Evolutionary conservation across 2,888 invertebrate genomes (phyloP), one percentile per base, ranked within the genome.

Genomic region (Sminthurinus aureus): DNA sequence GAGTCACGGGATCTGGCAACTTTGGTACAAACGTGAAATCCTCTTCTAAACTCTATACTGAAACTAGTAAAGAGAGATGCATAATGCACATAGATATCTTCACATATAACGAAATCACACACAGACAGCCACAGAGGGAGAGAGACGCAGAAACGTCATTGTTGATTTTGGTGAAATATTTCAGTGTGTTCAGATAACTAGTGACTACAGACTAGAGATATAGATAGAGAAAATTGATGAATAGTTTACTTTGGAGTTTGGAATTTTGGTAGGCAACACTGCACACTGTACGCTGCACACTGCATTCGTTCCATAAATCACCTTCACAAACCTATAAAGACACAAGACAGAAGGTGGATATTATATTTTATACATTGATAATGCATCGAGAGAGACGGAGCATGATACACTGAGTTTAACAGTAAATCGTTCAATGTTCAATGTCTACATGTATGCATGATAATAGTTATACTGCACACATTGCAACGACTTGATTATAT

Each of bases 291-390:
- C n/a, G 20, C 22, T 71, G 6, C 22, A 76, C 11, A 52, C 52
- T 38, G 38, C 71, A 71, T 71, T 71, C 71, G 1, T 24, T 26
- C 71, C 24, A 71, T 24, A 75, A 75, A n/a, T 75, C 50, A 58
- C 52, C 76, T 58, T 20, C 58, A 51, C 76, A 52, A 22, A n/a
- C 20, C 67, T 11, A 67, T 38, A 38, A n/a, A 67, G n/a, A 20
- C n/a, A 67, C 18, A 22, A 67, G 67, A n/a, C 20, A 67, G 67
- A 38, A 38, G 38, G 38, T 38, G 38, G 38, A 38, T 38, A 6
- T 38, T 38, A 38, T 38, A 38, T 38, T 38, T 38, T 38, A 6
- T 38, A 38, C 38, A 38, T 38, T 38, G 3, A 1, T 6, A 38
- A 38, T 64, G 64, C n/a, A n/a, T n/a, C n/a, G 64, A 64, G 3